Evolutionary conservation across 2,797 vertebrate genomes (phyloP).

Genomic region (Lagothrix lagotricha): DNA sequence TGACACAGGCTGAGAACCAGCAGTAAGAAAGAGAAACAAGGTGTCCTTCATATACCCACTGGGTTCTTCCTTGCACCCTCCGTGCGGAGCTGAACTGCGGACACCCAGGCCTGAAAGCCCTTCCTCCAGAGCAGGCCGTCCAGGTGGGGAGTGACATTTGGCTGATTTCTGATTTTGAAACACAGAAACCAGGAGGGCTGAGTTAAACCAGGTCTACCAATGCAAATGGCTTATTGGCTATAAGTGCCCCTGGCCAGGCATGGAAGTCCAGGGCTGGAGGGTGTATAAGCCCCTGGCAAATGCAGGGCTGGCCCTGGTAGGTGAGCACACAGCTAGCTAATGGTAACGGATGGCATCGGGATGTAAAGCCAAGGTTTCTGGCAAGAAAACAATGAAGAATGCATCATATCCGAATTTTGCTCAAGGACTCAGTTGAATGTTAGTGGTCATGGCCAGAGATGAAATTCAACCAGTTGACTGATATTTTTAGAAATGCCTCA

Average conservation of each 20-base stretch:
- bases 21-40: background rate
- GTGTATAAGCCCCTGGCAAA: accelerated
- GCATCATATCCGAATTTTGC: background rate
- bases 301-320: accelerated
- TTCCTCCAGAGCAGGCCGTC: background rate
- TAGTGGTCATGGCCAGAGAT: background rate
- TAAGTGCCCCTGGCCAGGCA: accelerated
- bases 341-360: background rate
- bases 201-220: background rate
- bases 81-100: background rate
- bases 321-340: background rate
- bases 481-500: background rate
- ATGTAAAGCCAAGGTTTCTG: background rate
- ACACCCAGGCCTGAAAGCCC: background rate
- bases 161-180: background rate
- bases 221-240: background rate
- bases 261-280: background rate
- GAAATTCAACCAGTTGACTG: background rate
- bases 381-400: background rate
- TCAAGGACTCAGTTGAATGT: background rate
- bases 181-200: background rate
- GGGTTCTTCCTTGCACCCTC: background rate
- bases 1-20: accelerated
- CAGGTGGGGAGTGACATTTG: background rate
- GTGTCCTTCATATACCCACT: background rate